These are phyloP conservation scores for Ciconia maguari DNA, from an alignment of 2,113 vertebrate species.

Conservation along the genomic window DNA sequence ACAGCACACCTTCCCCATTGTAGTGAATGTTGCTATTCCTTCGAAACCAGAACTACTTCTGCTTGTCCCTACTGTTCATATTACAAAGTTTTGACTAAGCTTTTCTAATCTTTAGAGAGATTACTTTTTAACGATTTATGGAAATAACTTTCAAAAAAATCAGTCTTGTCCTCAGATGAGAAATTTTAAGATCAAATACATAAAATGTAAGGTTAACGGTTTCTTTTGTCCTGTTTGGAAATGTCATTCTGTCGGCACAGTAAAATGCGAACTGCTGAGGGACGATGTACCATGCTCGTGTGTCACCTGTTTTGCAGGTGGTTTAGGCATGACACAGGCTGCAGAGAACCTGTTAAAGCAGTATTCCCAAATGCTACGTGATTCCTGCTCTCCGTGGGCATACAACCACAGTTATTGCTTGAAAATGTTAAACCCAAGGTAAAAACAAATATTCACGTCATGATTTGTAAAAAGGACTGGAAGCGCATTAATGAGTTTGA, in stretches of 20 bases:
- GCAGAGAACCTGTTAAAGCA: not conserved
- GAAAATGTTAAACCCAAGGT: not conserved
- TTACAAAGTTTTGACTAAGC: conserved; percentile 57
- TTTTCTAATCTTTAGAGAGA: conserved; percentile 72
- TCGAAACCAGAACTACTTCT: conserved; percentile 45
- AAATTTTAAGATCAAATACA: not conserved
- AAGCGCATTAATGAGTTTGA: not conserved
- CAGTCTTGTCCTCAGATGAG: not conserved
- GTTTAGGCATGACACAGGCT: not conserved
- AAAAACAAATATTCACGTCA: not conserved
- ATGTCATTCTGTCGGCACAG: not conserved
- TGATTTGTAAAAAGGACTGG: not conserved
- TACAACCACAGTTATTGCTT: not conserved
- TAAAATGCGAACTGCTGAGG: not conserved
- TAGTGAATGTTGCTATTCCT: not conserved
- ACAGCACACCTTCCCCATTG: not conserved
- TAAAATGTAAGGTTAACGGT: not conserved
- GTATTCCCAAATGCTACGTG: not conserved
- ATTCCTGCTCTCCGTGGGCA: not conserved
- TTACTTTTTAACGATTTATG: conserved; percentile 60
- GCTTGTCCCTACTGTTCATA: conserved; percentile 38
- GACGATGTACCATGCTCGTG: not conserved
- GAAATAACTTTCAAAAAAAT: not conserved
- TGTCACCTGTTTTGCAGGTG: not conserved
- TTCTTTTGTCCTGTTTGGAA: not conserved